phyloP scores from a whole-genome alignment of 2,797 vertebrate genomes.

The Denticeps clupeoides region DNA sequence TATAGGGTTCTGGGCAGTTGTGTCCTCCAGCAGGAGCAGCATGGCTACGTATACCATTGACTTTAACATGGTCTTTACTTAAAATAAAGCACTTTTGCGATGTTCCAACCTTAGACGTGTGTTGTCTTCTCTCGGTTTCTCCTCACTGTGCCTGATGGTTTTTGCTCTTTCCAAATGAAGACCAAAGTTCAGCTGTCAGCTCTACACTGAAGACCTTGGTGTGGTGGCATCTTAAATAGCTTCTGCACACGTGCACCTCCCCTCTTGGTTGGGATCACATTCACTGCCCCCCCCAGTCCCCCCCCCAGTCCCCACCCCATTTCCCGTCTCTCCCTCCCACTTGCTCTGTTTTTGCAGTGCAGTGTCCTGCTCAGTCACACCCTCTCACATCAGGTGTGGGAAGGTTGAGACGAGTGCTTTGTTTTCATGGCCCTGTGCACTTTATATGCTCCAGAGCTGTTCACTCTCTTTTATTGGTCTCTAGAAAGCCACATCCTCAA shows the following conservation, averaged over 20 bases:
- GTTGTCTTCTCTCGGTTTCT: too few species aligned
- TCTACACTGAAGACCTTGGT: conserved; percentile 45
- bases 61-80: conserved; percentile 23
- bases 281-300: conserved; percentile 26
- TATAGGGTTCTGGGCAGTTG: conserved; percentile 44
- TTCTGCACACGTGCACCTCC: conserved; percentile 64
- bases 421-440: too few species aligned
- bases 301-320: conserved; percentile 32
- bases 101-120: too few species aligned
- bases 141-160: too few species aligned
- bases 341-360: conserved; percentile 26
- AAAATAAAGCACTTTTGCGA: conserved; percentile 4
- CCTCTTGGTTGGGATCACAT: conserved; percentile 43
- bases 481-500: neutral
- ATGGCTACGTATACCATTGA: conserved; percentile 27
- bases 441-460: neutral
- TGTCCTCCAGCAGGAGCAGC: conserved; percentile 39
- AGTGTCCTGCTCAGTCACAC: conserved; percentile 53
- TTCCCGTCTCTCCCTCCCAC: conserved; percentile 43
- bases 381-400: conserved; percentile 56
- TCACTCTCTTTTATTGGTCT: neutral
- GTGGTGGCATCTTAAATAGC: conserved; percentile 84
- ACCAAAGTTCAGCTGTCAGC: conserved; percentile 34
- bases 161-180: conserved; percentile 2
- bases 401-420: conserved; percentile 40